Evolutionary conservation across 2,888 invertebrate species (phyloP), one percentile per base, ranked within the genome.

Genomic region (Nomada flava): DNA sequence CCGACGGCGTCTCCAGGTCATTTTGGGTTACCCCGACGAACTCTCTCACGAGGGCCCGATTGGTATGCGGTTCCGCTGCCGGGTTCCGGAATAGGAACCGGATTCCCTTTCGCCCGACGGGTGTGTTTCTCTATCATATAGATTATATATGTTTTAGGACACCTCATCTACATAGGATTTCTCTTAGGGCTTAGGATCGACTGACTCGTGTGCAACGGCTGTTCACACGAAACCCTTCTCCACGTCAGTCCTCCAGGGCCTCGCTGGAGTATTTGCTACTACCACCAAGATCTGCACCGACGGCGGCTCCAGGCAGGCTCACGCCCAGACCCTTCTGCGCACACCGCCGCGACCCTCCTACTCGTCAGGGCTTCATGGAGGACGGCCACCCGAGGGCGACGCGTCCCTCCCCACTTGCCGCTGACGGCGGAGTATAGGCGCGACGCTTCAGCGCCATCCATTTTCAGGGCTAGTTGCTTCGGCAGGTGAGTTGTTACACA

Each of bases 381-480:
- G 71, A 62, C 36, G 60, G 44, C 13, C 65, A 65, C 26, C 15
- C 53, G 53, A 18, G 53, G 20, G 15, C 11, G 57, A 23, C n/a
- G 26, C 57, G 26, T 42, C 67, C 78, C 86, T 86, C 88, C 90
- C 91, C 93, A 93, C 91, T 90, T 94, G 92, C 93, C 92, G 90
- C 92, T 93, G 93, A 94, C 95, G 95, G 96, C 94, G 95, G 93
- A 93, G 95, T 94, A 94, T 95, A 94, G 94, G 95, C 92, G 92
- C 92, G 91, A 94, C 94, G 95, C 95, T 95, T 93, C 92, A 95
- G 95, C 95, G 95, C 95, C 95, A 95, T 95, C 95, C 95, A 95
- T 95, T 95, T 96, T 95, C 95, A 95, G 95, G 95, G 95, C 95
- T 95, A 94, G 95, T 95, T 94, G 94, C 94, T 95, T 95, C 94